phyloP scores from a whole-genome alignment of 2,797 vertebrate genomes.

The Cygnus olor region DNA sequence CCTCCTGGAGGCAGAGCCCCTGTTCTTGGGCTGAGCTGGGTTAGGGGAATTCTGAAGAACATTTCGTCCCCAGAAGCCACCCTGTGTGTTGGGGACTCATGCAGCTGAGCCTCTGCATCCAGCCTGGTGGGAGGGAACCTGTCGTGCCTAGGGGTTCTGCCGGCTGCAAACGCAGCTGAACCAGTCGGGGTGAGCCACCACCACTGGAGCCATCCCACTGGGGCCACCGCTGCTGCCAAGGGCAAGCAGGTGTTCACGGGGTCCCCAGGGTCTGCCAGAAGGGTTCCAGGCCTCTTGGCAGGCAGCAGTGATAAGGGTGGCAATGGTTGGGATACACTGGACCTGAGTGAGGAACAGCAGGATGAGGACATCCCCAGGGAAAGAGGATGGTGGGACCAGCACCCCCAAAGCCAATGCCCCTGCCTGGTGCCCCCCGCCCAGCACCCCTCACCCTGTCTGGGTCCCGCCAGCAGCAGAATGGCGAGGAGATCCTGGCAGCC shows the following conservation, averaged over 20 bases:
- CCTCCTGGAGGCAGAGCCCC: accelerated
- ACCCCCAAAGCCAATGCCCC: not conserved
- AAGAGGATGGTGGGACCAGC: not conserved
- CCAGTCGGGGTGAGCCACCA: not conserved
- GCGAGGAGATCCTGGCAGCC: not conserved
- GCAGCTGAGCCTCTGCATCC: not conserved
- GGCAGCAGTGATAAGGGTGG: not conserved
- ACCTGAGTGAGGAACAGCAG: slow-evolving; percentile 72
- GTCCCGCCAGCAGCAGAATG: not conserved
- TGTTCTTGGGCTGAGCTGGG: not conserved
- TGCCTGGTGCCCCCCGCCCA: not conserved
- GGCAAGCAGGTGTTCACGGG: not conserved
- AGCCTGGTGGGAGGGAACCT: not conserved
- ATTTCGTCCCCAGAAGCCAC: not conserved
- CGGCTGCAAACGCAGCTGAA: not conserved
- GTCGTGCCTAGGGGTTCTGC: not conserved
- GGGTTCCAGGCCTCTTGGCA: not conserved
- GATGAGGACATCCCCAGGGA: slow-evolving; percentile 75
- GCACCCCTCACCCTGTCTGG: too few relatives aligned
- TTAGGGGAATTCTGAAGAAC: not conserved
- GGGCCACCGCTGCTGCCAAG: too few relatives aligned
- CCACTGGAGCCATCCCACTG: too few relatives aligned
- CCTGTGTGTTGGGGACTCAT: not conserved
- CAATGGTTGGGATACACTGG: not conserved
- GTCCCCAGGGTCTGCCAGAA: not conserved